Conservation (phyloP, 2,797 vertebrate genomes). For the Protosalanx chinensis region DNA sequence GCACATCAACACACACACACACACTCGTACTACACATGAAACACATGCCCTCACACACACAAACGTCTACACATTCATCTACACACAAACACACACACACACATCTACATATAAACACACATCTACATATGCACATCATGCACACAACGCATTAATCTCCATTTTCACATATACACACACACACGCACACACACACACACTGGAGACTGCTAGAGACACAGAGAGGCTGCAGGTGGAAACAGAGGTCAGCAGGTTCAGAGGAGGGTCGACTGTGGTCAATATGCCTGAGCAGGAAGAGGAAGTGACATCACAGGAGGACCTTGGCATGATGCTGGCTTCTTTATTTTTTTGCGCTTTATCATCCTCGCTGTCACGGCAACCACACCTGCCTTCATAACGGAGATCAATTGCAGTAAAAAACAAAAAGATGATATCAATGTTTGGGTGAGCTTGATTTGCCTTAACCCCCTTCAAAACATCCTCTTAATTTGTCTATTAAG, state of each 20-base stretch:
- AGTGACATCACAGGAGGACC: not conserved
- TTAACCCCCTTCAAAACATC: no score
- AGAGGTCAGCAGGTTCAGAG: no score
- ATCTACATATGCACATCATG: not conserved
- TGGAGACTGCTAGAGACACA: not conserved
- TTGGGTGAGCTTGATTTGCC: not conserved
- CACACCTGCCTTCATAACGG: not conserved
- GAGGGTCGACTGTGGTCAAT: not conserved
- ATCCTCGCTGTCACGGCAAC: not conserved
- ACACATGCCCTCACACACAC: no score
- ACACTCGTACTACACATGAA: no score
- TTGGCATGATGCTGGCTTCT: not conserved
- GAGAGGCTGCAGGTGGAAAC: not conserved
- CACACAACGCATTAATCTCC: not conserved
- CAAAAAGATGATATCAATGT: not conserved
- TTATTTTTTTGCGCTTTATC: not conserved
- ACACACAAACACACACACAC: constrained; percentile 6
- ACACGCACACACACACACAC: not conserved
- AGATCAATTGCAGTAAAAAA: not conserved
- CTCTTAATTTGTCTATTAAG: not conserved
- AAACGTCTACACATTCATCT: no score
- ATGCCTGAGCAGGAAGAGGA: not conserved
- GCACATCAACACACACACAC: no score
- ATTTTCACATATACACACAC: not conserved
- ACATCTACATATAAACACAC: not conserved